These are phyloP conservation scores for Probosciger aterrimus DNA, from an alignment of 2,113 vertebrate species.

Conservation along the genomic window DNA sequence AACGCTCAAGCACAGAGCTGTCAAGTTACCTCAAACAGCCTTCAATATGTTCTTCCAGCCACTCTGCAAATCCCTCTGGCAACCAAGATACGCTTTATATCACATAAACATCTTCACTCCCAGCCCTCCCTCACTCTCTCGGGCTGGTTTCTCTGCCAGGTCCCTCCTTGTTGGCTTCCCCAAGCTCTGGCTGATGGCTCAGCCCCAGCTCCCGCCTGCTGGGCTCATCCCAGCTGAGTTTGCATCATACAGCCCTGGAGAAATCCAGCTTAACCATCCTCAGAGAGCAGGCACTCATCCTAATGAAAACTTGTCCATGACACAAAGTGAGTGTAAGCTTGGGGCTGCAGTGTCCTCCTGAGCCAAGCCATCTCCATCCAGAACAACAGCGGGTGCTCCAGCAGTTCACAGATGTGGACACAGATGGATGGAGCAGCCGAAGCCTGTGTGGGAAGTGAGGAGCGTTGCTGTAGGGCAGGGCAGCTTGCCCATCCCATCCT, in stretches of 20 bases:
- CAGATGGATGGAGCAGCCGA: not conserved
- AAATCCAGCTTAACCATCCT: not conserved
- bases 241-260: rapidly evolving
- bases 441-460: not conserved
- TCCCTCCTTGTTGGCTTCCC: not conserved
- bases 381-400: not conserved
- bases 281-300: not conserved
- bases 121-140: rapidly evolving
- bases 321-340: rapidly evolving
- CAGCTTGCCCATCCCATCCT: not conserved
- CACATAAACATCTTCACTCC: not conserved
- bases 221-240: not conserved
- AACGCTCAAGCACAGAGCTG: not conserved
- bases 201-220: not conserved
- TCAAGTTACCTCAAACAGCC: not conserved
- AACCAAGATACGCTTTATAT: rapidly evolving
- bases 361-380: not conserved
- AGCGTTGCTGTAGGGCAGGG: rapidly evolving
- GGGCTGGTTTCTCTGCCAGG: not conserved
- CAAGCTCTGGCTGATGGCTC: not conserved
- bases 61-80: not conserved
- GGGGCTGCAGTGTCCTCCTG: not conserved
- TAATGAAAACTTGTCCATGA: rapidly evolving
- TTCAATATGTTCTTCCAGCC: not conserved
- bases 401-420: rapidly evolving